These are phyloP conservation scores for Chaetorhynchus papuensis DNA, from an alignment of 2,113 vertebrate species.

Conservation along the genomic window DNA sequence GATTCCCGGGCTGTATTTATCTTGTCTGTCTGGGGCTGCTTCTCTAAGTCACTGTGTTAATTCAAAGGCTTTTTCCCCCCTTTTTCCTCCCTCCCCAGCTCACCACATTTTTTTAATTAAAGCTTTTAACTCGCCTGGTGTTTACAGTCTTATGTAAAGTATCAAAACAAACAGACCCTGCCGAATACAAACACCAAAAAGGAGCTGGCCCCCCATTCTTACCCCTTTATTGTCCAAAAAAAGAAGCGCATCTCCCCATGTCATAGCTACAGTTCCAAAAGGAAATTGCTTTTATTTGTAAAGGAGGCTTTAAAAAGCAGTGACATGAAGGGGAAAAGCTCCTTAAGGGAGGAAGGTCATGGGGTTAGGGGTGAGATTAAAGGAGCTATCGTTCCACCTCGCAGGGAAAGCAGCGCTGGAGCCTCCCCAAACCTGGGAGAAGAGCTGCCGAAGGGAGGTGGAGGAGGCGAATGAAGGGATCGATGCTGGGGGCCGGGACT, in stretches of 20 bases:
- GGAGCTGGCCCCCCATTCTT: constrained; percentile 1
- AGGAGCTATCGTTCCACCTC: constrained; percentile 9
- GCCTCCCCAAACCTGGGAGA: neutral
- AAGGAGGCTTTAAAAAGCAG: constrained; percentile 62
- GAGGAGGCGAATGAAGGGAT: neutral
- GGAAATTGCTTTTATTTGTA: constrained; percentile 71
- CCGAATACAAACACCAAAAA: constrained; percentile 18
- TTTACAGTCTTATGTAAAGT: constrained; percentile 6
- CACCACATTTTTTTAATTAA: constrained; percentile 47
- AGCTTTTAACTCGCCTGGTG: neutral
- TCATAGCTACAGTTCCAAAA: constrained; percentile 63
- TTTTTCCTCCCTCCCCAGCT: neutral
- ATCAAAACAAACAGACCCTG: constrained; percentile 49
- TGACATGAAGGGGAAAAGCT: constrained; percentile 65
- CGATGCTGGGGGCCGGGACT: neutral
- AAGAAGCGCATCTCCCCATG: constrained; percentile 18
- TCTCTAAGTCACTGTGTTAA: neutral
- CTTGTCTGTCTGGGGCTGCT: constrained; percentile 10
- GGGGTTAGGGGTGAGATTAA: constrained; percentile 66
- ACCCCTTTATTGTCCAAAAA: constrained; percentile 12
- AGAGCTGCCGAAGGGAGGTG: neutral
- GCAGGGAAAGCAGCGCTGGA: neutral
- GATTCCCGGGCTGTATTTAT: neutral
- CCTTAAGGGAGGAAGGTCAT: constrained; percentile 68
- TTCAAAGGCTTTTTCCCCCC: fast-evolving